Conservation (phyloP, 2,888 invertebrate species). For the Imbricaverruca yamaguchii region DNA sequence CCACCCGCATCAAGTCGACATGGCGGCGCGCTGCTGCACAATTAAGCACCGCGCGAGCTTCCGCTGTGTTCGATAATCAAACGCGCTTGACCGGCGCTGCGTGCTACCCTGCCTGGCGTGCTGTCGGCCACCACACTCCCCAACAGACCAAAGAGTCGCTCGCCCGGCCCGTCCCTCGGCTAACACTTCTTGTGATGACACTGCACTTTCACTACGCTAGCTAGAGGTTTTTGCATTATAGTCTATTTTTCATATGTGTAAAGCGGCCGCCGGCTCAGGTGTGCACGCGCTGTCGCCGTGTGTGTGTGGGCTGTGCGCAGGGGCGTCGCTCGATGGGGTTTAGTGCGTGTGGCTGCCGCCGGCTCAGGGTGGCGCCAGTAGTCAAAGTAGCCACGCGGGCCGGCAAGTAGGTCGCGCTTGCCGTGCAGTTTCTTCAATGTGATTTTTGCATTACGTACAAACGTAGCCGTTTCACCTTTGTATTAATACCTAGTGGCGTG, state of each 20-base stretch:
- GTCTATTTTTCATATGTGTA: slow-evolving; percentile 18
- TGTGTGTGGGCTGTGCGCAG: background rate
- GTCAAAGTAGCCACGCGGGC: background rate
- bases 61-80: slow-evolving; percentile 8
- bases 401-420: background rate
- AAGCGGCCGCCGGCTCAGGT: background rate
- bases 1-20: background rate
- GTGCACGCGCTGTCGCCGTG: background rate
- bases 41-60: background rate
- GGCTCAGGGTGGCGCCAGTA: background rate
- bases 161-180: background rate
- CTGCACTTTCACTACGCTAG: slow-evolving; percentile 17
- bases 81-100: background rate
- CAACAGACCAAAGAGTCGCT: background rate
- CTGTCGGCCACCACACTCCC: background rate
- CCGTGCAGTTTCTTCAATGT: slow-evolving; percentile 15
- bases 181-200: slow-evolving; percentile 5
- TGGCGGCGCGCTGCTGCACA: background rate
- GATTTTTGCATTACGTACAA: slow-evolving; percentile 22
- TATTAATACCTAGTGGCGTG: slow-evolving; percentile 20
- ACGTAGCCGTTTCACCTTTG: slow-evolving; percentile 21
- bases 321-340: background rate
- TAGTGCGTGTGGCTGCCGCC: background rate
- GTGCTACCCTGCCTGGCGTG: background rate
- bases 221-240: slow-evolving; percentile 12